Evolutionary conservation across 2,888 invertebrate genomes (phyloP).

Genomic region (Parnassius mnemosyne): DNA sequence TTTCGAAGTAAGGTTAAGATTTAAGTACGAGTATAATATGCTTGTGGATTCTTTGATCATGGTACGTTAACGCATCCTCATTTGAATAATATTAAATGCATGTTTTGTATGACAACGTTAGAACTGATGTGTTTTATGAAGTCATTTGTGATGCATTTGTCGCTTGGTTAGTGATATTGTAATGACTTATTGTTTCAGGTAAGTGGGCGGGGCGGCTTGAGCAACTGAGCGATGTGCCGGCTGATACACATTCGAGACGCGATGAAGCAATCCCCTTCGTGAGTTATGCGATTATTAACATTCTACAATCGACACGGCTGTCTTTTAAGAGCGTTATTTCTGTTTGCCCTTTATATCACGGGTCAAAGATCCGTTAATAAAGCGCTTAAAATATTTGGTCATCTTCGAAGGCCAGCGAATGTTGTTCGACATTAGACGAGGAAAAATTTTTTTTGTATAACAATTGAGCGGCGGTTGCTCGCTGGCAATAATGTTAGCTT

Average conservation of each 20-base stretch:
- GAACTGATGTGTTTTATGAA: constrained; percentile 46
- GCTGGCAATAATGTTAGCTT: constrained; percentile 66
- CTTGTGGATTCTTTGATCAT: too few species aligned
- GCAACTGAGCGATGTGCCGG: constrained; percentile 55
- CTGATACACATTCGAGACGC: constrained; percentile 51
- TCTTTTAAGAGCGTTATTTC: constrained; percentile 27
- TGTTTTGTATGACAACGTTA: neutral
- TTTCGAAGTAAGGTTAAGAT: too few species aligned
- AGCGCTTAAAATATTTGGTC: constrained; percentile 1
- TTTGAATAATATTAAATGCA: neutral
- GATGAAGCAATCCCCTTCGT: constrained; percentile 57
- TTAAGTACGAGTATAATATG: too few species aligned
- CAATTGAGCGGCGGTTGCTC: constrained; percentile 29
- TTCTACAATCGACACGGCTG: constrained; percentile 36
- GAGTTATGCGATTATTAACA: constrained; percentile 57
- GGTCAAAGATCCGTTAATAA: constrained; percentile 31
- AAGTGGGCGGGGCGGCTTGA: constrained; percentile 65
- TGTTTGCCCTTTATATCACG: constrained; percentile 40
- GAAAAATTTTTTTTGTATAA: constrained; percentile 44
- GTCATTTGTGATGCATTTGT: constrained; percentile 53
- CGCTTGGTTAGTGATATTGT: constrained; percentile 66
- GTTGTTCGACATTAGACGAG: constrained; percentile 40
- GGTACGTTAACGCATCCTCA: too few species aligned
- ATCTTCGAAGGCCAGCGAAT: constrained; percentile 5
- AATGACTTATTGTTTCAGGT: constrained; percentile 80